Base-by-base conservation (phyloP, 2,888 invertebrate species). In the Amblyjoppa fuscipennis region DNA sequence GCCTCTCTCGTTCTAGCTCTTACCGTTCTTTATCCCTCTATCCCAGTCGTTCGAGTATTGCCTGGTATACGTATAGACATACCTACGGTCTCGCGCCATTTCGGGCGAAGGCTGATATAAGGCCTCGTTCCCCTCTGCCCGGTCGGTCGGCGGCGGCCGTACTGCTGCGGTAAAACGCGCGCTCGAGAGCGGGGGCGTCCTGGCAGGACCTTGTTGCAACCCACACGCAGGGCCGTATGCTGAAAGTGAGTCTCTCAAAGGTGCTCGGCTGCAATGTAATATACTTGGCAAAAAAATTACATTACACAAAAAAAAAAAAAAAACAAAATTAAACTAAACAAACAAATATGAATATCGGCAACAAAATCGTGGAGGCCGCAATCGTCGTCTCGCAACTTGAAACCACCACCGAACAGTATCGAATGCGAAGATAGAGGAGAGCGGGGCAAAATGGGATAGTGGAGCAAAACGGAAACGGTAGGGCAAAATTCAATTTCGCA, bases 191-290 rank as follows among this genome's bases (percentile, higher is more conserved):
- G 93, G 92, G 92, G 92, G 92, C 92, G 92, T 92, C 88, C 87
- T 90, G 90, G 88, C 90, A 91, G 92, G 91, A 91, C 92, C 92
- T 92, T 92, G 92, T 90, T 91, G 89, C 92, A 88, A 87, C 92
- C 92, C 92, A 93, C 92, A 91, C 91, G 75, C 92, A 91, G 91
- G 90, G 88, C 92, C 90, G 92, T 91, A 92, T 82, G 81, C 70
- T 68, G 34, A 66, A 70, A 85, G 71, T 20, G 74, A 80, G 77
- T 41, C 70, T 85, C 59, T 64, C 64, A 59, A 71, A 68, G 71
- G 85, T 80, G 68, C 68, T 80, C 6, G 51, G 68, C n/a, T 59
- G 74, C 53, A 20, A 45, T 69, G 31, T 31, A 25, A n/a, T 28
- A 71, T 70, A 20, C 78, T 75, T 74, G 20, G 9, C n/a, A 28